Conservation (phyloP, 1,140 invertebrate genomes). For the Chymomyza costata region DNA sequence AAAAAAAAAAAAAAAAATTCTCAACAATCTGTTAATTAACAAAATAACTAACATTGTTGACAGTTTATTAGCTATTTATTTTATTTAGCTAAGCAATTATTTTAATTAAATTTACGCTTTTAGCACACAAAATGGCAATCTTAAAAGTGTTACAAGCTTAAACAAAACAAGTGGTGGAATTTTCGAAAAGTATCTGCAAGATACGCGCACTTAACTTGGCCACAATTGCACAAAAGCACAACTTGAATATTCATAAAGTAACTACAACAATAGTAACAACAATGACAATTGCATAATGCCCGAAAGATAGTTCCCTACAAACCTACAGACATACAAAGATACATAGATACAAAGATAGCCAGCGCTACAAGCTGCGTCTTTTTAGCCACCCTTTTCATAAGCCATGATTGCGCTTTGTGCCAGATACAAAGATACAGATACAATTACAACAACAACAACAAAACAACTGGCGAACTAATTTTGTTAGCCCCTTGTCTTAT, state of each 20-base stretch:
- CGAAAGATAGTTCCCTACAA: too few species aligned
- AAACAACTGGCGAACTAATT: too few species aligned
- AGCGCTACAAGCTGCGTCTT: neutral
- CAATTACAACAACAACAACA: too few species aligned
- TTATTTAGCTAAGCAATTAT: constrained; percentile 43
- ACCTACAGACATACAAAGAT: too few species aligned
- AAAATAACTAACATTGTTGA: neutral
- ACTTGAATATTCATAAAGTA: constrained; percentile 33
- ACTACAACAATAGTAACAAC: constrained; percentile 18
- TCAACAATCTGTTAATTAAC: too few species aligned
- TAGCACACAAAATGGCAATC: constrained; percentile 58
- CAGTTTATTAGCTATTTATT: constrained; percentile 22
- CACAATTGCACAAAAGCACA: neutral
- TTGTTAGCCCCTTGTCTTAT: too few species aligned
- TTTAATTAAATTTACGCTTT: constrained; percentile 66
- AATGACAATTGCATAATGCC: constrained; percentile 41
- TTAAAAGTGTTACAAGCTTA: too few species aligned
- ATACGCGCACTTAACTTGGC: constrained; percentile 8
- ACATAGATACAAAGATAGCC: too few species aligned
- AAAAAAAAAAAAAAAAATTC: too few species aligned
- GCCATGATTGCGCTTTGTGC: constrained; percentile 15
- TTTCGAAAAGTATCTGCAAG: constrained; percentile 36
- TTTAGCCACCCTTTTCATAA: constrained; percentile 24
- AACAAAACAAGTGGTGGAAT: constrained; percentile 44
- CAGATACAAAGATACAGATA: too few species aligned